Conservation (phyloP, 2,888 invertebrate species). For the Crepidodera aurea region DNA sequence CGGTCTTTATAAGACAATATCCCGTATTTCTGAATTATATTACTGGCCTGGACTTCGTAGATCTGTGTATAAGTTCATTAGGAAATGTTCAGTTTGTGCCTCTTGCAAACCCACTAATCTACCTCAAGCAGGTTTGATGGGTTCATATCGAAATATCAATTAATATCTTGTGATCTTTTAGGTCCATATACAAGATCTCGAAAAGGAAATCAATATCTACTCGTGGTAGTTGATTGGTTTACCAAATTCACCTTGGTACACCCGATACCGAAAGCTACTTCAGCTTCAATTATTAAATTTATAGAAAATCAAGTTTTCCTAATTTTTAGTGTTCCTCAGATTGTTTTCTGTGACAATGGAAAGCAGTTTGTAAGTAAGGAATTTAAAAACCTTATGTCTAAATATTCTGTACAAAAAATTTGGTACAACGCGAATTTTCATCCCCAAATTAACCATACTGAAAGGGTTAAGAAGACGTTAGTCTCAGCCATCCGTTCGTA, state of each 20-base stretch:
- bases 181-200: constrained; percentile 35
- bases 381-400: constrained; percentile 30
- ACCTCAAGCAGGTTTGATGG: constrained; percentile 32
- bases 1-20: constrained; percentile 38
- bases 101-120: constrained; percentile 32
- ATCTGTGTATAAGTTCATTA: constrained; percentile 30
- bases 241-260: constrained; percentile 5
- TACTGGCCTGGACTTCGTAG: constrained; percentile 22
- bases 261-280: constrained; percentile 8
- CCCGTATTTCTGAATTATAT: constrained; percentile 37
- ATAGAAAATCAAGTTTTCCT: constrained; percentile 36
- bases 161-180: constrained; percentile 35
- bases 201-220: constrained; percentile 3
- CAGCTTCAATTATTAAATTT: constrained; percentile 24
- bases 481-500: constrained; percentile 44
- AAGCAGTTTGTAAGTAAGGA: constrained; percentile 25
- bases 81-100: constrained; percentile 30
- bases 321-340: constrained; percentile 31
- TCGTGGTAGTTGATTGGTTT: constrained; percentile 11
- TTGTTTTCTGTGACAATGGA: constrained; percentile 31
- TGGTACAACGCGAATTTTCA: constrained; percentile 47
- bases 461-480: constrained; percentile 49
- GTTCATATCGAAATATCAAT: constrained; percentile 26
- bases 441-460: constrained; percentile 53
- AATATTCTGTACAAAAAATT: constrained; percentile 38